Conservation (phyloP, 2,888 invertebrate species). For the Calephelis perditalis region DNA sequence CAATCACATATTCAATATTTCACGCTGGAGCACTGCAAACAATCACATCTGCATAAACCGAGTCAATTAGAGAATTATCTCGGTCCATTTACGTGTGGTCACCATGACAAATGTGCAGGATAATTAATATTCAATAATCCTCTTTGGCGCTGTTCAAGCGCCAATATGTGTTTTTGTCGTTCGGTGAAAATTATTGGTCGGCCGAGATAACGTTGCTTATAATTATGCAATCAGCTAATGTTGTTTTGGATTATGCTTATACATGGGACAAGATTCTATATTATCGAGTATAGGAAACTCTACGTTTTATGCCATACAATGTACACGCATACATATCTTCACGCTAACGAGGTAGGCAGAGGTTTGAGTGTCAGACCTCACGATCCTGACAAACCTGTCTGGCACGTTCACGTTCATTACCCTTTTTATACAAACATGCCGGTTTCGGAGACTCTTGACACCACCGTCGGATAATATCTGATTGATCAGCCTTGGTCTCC, state of each 20-base stretch:
- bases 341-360: too few species aligned
- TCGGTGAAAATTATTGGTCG: constrained; percentile 12
- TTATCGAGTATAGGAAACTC: neutral
- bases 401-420: too few species aligned
- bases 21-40: constrained; percentile 11
- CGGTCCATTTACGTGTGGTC: constrained; percentile 9
- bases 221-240: constrained; percentile 4
- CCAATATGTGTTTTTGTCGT: constrained; percentile 17
- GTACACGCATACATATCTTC: too few species aligned
- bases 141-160: constrained; percentile 4
- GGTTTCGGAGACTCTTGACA: too few species aligned
- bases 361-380: too few species aligned
- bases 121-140: constrained; percentile 23
- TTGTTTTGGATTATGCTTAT: neutral
- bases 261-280: neutral
- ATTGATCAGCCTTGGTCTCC: too few species aligned
- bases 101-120: constrained; percentile 17
- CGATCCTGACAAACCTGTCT: too few species aligned
- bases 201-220: constrained; percentile 10
- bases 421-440: too few species aligned
- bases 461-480: too few species aligned
- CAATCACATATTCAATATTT: constrained; percentile 4
- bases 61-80: constrained; percentile 25
- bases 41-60: constrained; percentile 22
- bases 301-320: too few species aligned